Percentiles rank a stretch among this genome's conserved stretches.
phyloP scores from a whole-genome alignment of 2,888 invertebrate species.

The Luperina testacea region DNA sequence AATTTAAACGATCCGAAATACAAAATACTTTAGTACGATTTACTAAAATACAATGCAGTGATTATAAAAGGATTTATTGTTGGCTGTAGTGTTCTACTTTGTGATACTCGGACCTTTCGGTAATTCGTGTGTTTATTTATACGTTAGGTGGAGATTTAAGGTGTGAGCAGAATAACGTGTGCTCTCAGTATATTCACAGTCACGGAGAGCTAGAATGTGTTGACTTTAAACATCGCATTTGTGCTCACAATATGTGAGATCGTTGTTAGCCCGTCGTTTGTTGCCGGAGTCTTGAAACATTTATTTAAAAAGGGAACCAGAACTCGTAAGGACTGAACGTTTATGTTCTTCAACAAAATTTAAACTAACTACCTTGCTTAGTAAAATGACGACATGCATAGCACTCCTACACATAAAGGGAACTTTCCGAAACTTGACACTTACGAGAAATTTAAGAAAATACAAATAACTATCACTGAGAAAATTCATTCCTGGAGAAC shows the following conservation, averaged over 20 bases:
- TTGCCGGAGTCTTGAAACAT: slow-evolving; percentile 35
- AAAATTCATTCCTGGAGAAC: background rate
- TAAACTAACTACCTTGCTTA: background rate
- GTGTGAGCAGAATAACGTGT: slow-evolving; percentile 43
- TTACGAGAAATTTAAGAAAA: background rate
- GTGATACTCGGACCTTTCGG: slow-evolving; percentile 51
- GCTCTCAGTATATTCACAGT: slow-evolving; percentile 30
- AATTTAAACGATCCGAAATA: slow-evolving; percentile 83
- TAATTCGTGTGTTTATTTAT: slow-evolving; percentile 54
- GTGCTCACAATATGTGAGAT: slow-evolving; percentile 24
- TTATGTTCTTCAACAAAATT: background rate
- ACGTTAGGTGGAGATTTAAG: slow-evolving; percentile 43
- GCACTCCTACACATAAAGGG: background rate
- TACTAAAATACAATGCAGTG: slow-evolving; percentile 77
- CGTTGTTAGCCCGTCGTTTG: slow-evolving; percentile 27
- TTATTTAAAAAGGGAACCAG: slow-evolving; percentile 18
- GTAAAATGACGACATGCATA: background rate
- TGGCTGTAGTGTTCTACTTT: slow-evolving; percentile 49
- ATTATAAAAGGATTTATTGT: slow-evolving; percentile 73
- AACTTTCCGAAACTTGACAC: background rate
- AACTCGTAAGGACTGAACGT: background rate
- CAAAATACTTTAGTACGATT: slow-evolving; percentile 80
- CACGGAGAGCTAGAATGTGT: slow-evolving; percentile 45
- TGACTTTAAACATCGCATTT: slow-evolving; percentile 49
- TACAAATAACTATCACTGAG: background rate